These are phyloP conservation scores for Nannoperca australis DNA, from an alignment of 2,797 vertebrate species.

Conservation along the genomic window DNA sequence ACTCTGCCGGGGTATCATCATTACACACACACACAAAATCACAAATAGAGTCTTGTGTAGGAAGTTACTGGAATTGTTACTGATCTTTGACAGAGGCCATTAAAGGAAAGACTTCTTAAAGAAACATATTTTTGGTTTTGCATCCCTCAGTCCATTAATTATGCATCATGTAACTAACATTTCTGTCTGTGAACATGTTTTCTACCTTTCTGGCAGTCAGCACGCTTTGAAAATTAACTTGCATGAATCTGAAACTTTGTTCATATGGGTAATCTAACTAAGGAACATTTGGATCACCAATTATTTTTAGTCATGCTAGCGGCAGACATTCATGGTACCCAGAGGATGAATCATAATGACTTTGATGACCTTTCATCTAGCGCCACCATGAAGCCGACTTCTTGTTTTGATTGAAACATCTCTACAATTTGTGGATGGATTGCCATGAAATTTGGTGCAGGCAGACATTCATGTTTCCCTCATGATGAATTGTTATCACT, in stretches of 20 bases:
- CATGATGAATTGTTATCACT: background rate
- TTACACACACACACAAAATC: conserved; percentile 25
- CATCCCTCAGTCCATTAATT: background rate
- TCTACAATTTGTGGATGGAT: background rate
- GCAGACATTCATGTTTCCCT: background rate
- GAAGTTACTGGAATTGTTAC: background rate
- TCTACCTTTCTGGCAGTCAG: background rate
- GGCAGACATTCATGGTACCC: background rate
- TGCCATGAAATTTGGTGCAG: background rate
- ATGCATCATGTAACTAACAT: background rate
- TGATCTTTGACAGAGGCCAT: background rate
- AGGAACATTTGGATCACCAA: background rate
- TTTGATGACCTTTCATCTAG: too few species aligned
- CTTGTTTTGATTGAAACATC: too few species aligned
- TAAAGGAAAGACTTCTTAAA: background rate
- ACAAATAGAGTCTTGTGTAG: background rate
- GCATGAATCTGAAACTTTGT: background rate
- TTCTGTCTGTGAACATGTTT: background rate
- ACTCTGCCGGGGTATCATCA: conserved; percentile 66
- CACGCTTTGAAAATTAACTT: background rate
- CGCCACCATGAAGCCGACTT: too few species aligned
- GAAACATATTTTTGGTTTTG: background rate
- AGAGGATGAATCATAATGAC: background rate
- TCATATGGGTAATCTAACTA: background rate
- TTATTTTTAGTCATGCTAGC: background rate